These are phyloP conservation scores for Smithornis capensis DNA, from an alignment of 2,113 vertebrate species.

Conservation along the genomic window DNA sequence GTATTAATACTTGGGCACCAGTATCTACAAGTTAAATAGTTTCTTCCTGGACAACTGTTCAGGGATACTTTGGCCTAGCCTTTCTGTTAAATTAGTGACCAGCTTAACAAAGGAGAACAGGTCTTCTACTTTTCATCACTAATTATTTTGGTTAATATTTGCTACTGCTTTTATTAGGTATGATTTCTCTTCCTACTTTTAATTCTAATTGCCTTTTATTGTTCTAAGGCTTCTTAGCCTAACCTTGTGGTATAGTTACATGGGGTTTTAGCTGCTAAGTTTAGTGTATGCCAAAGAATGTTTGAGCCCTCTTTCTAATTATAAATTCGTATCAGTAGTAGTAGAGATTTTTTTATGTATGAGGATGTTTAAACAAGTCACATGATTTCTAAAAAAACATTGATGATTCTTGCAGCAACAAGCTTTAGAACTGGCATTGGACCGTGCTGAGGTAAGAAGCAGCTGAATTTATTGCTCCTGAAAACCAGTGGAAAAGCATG, in stretches of 20 bases:
- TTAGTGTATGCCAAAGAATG: not conserved
- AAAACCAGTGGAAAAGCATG: not conserved
- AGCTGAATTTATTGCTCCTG: not conserved
- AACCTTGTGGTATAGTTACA: not conserved
- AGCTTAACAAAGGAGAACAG: not conserved
- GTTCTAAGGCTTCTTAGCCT: not conserved
- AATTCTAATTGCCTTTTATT: not conserved
- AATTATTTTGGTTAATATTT: not conserved
- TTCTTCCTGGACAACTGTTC: not conserved
- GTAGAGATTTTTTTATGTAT: not conserved
- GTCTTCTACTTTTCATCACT: not conserved
- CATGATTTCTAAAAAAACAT: not conserved
- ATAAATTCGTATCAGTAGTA: not conserved
- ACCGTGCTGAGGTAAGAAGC: slow-evolving; percentile 92
- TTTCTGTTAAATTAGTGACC: not conserved
- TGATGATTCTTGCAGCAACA: slow-evolving; percentile 84
- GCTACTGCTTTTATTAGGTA: not conserved
- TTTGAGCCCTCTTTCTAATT: not conserved
- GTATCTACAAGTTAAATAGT: not conserved
- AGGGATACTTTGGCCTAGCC: not conserved
- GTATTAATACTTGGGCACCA: not conserved
- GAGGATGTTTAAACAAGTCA: not conserved
- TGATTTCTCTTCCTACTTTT: not conserved
- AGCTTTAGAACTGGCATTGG: slow-evolving; percentile 96
- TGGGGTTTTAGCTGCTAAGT: not conserved